Evolutionary conservation across 2,797 vertebrate genomes (phyloP).

Genomic region (Psittacula derbiana): DNA sequence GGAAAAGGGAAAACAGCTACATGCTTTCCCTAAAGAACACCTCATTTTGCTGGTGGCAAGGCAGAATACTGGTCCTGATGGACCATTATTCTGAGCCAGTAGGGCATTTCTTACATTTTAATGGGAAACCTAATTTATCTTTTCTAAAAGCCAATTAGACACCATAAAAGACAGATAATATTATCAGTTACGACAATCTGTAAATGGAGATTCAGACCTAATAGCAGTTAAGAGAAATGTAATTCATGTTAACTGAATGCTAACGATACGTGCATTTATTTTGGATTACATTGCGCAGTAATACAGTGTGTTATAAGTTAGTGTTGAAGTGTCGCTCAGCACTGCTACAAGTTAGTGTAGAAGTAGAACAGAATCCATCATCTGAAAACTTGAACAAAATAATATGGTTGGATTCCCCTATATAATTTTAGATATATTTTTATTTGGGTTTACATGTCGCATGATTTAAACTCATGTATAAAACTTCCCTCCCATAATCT

Average conservation of each 20-base stretch:
- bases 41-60: not conserved
- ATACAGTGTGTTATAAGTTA: not conserved
- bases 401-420: not conserved
- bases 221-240: conserved; percentile 39
- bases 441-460: conserved; percentile 20
- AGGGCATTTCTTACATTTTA: not conserved
- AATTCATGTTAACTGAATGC: conserved; percentile 60
- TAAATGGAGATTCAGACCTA: conserved; percentile 40
- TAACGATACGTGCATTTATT: conserved; percentile 70
- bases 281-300: conserved; percentile 39
- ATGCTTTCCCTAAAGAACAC: not conserved
- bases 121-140: conserved; percentile 1
- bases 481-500: not conserved
- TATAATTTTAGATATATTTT: conserved; percentile 21
- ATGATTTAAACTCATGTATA: not conserved
- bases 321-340: not conserved
- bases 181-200: conserved; percentile 51
- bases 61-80: not conserved
- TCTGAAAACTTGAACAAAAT: conserved; percentile 3
- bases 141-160: conserved; percentile 46
- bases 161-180: conserved; percentile 36
- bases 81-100: not conserved
- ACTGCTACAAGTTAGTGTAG: not conserved
- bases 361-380: not conserved
- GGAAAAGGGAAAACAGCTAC: not conserved